These are phyloP conservation scores for Drosophila anomelani DNA, from an alignment of 2,888 invertebrate genomes.

Conservation along the genomic window DNA sequence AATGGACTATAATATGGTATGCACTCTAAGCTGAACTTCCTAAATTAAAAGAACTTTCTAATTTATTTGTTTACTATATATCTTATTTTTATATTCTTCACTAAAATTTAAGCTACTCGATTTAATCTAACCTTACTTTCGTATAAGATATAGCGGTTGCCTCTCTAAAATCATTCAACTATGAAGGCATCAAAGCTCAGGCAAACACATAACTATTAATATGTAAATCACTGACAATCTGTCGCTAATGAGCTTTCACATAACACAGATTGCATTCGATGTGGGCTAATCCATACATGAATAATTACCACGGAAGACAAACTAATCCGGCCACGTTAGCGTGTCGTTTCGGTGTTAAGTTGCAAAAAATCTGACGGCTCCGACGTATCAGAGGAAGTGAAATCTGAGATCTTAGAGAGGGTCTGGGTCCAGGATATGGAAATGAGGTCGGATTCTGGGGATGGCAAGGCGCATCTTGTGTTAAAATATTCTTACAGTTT, in stretches of 20 bases:
- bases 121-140: background rate
- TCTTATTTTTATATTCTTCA: too few species aligned
- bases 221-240: slow-evolving; percentile 39
- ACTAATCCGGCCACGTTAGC: slow-evolving; percentile 36
- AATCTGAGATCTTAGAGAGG: slow-evolving; percentile 25
- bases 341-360: slow-evolving; percentile 29
- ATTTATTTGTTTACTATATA: background rate
- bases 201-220: slow-evolving; percentile 33
- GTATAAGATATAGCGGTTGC: background rate
- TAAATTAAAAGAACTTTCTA: background rate
- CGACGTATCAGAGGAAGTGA: slow-evolving; percentile 20
- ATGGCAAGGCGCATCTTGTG: slow-evolving; percentile 14
- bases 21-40: too few species aligned
- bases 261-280: slow-evolving; percentile 40
- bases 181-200: slow-evolving; percentile 1
- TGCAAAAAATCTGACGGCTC: slow-evolving; percentile 33
- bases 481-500: slow-evolving; percentile 37
- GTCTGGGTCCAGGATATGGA: slow-evolving; percentile 29
- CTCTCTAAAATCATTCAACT: background rate
- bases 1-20: background rate
- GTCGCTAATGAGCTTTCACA: slow-evolving; percentile 43
- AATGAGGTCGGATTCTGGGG: slow-evolving; percentile 25
- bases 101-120: background rate
- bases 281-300: slow-evolving; percentile 42
- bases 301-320: slow-evolving; percentile 31